Evolutionary conservation across 2,888 invertebrate species (phyloP).

Genomic region (Dicroscelio sp.): DNA sequence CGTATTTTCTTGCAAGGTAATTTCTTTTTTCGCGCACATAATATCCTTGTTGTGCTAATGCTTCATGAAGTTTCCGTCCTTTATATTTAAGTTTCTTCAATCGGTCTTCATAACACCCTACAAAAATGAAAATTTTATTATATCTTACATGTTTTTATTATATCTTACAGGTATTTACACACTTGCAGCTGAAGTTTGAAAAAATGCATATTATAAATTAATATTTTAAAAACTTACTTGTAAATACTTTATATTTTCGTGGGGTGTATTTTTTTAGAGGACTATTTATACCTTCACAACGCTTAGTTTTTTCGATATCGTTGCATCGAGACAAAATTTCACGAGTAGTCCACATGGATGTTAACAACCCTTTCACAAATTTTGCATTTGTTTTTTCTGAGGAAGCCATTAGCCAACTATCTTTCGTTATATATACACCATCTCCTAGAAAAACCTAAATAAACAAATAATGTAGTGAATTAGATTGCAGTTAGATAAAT

Average conservation of each 20-base stretch:
- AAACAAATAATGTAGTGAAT: no score
- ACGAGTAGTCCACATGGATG: background rate
- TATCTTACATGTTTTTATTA: background rate
- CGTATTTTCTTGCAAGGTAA: background rate
- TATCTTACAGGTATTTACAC: background rate
- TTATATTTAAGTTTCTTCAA: background rate
- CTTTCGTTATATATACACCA: background rate
- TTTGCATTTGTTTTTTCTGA: background rate
- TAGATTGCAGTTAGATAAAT: no score
- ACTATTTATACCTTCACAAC: background rate
- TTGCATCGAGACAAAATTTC: background rate
- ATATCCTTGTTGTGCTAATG: background rate
- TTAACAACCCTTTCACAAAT: background rate
- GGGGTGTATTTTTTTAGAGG: background rate
- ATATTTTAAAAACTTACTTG: background rate
- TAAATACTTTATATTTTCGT: background rate
- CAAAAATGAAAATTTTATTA: background rate
- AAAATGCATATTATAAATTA: no score
- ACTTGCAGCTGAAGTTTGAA: no score
- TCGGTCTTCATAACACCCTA: background rate
- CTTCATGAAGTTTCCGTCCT: background rate
- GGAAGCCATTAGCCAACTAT: background rate
- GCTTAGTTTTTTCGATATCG: background rate
- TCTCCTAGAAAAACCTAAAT: background rate
- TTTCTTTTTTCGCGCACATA: background rate